Evolutionary conservation across 2,113 vertebrate species (phyloP).

Genomic region (pig (Sus scrofa)): DNA sequence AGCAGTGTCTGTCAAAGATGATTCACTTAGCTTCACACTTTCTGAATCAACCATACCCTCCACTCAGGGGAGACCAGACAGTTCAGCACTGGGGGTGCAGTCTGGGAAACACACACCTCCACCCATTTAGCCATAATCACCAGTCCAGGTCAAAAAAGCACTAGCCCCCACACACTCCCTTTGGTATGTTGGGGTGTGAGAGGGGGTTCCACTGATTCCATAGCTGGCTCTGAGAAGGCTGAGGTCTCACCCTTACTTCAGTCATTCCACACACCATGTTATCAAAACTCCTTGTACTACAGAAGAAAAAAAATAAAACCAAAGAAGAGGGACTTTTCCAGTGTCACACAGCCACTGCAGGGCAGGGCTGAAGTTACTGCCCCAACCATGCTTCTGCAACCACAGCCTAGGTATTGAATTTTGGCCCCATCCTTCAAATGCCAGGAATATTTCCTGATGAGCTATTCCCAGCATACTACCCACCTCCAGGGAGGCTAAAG

Average conservation of each 20-base stretch:
- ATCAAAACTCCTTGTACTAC: neutral
- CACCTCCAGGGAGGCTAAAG: constrained; percentile 4
- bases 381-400: neutral
- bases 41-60: neutral
- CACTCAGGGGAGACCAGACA: neutral
- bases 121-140: neutral
- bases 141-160: neutral
- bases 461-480: neutral
- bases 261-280: neutral
- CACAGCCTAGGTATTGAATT: neutral
- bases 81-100: neutral
- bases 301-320: constrained; percentile 46
- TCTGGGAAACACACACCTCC: neutral
- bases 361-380: neutral
- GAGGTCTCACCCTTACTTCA: neutral
- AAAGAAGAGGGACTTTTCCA: constrained; percentile 22
- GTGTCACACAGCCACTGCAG: neutral
- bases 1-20: neutral
- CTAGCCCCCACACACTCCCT: neutral
- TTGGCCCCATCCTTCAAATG: neutral
- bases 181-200: neutral
- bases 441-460: constrained; percentile 7
- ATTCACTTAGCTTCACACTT: neutral
- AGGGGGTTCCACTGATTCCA: neutral
- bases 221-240: neutral